Evolutionary conservation across 2,888 invertebrate genomes (phyloP), one percentile per base, ranked within the genome.

Genomic region (Dusona sp.): DNA sequence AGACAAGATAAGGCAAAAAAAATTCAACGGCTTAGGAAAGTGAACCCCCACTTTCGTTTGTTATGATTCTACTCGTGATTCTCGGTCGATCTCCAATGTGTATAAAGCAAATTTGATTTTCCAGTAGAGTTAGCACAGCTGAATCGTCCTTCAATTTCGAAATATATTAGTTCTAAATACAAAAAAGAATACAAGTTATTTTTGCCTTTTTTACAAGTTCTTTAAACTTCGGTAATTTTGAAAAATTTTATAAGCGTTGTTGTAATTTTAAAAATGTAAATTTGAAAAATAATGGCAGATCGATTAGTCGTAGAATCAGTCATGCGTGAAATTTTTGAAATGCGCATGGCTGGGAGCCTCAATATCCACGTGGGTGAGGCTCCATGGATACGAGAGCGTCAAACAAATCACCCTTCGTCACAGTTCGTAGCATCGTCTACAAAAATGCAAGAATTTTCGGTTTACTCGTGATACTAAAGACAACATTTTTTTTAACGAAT

Each of bases 361-460:
- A 38, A 48, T 13, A n/a, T 22, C 22, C 83, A 73, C 74, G 79
- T 65, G 79, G 29, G 25, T 22, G n/a, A 72, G 72, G 22, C 73
- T 79, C 87, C 87, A 84, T 87, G 87, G 87, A 82, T 87, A 87
- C 87, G 57, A 57, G 19, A 79, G 54, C 29, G 65, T 42, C 87
- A 84, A 87, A 87, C 87, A 87, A 87, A 84, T 51, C 57, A 54
- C 3, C 51, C 51, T 72, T 57, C 42, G 48, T 68, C 38, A 51
- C 13, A 22, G 51, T 16, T 74, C 25, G 45, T 73, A n/a, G 61
- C 36, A 33, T 25, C 38, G 65, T 67, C 73, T 42, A 29, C 42
- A 33, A 81, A 19, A 25, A 84, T 83, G 81, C 61, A 57, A 36
- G n/a, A 57, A 64, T 65, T 61, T 36, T 70, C 51, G 68, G 80